A percentile compares a stretch with the other conserved stretches of the same genome.
These are phyloP conservation scores for Picus viridis DNA, from an alignment of 2,797 vertebrate species.

Conservation along the genomic window DNA sequence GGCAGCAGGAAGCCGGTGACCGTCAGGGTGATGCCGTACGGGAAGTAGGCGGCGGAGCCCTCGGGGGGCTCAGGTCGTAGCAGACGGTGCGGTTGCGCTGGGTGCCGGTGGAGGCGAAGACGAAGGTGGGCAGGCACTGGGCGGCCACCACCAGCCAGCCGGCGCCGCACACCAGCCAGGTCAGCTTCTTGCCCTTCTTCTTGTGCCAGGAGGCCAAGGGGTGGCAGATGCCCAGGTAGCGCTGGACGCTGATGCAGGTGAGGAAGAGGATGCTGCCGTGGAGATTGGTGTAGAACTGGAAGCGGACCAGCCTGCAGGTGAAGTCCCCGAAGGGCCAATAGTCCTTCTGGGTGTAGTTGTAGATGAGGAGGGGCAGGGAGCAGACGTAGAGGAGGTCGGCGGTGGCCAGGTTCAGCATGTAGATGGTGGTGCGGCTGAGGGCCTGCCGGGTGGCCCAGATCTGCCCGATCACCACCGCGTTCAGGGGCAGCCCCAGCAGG, in stretches of 20 bases:
- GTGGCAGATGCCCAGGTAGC: slow-evolving; percentile 95
- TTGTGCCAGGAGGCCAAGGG: slow-evolving; percentile 89
- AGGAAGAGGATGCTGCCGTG: slow-evolving; percentile 96
- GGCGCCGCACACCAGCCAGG: slow-evolving; percentile 84
- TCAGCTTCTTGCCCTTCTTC: slow-evolving; percentile 83
- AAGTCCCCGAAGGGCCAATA: slow-evolving; percentile 97
- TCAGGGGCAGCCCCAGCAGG: slow-evolving; percentile 87
- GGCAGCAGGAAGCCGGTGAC: slow-evolving; percentile 90
- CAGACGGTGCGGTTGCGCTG: slow-evolving; percentile 95
- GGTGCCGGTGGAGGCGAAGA: slow-evolving; percentile 88
- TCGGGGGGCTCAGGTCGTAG: slow-evolving; percentile 90
- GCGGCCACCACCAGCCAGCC: slow-evolving; percentile 85
- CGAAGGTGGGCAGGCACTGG: slow-evolving; percentile 90
- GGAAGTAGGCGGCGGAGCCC: slow-evolving; percentile 84
- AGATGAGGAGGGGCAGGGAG: slow-evolving; percentile 94
- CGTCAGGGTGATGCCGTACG: slow-evolving; percentile 93
- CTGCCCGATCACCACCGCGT: slow-evolving; percentile 87
- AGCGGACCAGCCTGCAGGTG: slow-evolving; percentile 89
- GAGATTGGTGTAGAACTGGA: slow-evolving; percentile 97
- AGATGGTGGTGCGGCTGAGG: slow-evolving; percentile 88
- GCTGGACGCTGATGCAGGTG: slow-evolving; percentile 95
- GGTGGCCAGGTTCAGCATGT: slow-evolving; percentile 91
- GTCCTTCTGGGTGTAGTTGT: slow-evolving; percentile 92
- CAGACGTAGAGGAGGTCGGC: slow-evolving; percentile 93
- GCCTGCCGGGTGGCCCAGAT: slow-evolving; percentile 83